Base-by-base conservation (phyloP, 2,888 invertebrate genomes). In the Drosophila recens region DNA sequence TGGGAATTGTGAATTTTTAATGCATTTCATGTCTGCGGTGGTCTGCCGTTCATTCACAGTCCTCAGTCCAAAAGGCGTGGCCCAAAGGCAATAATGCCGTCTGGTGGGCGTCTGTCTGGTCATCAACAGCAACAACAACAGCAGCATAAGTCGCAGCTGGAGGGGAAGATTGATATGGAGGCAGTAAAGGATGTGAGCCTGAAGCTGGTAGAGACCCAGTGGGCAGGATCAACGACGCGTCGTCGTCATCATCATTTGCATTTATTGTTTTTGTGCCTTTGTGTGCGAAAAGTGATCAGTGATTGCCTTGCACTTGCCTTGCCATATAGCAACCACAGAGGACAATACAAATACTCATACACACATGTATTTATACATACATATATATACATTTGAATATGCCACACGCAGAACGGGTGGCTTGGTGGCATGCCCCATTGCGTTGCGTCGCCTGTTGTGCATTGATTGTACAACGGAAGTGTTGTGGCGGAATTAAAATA, bases 401-500 rank as follows among this genome's bases (percentile, higher is more conserved):
- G 63, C 53, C 56, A 52, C 66, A 80, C 43, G 58, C 78, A 67
- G 57, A 63, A 51, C 20, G 65, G 20, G 30, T 72, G 33, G 52
- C 56, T 72, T 72, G 20, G 30, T 72, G 27, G 52, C 56, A 75
- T 73, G 80, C 62, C 76, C 69, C 80, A 84, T 75, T 85, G 79
- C 73, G 65, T 73, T 64, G 65, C 73, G 67, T 73, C 64, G 65
- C 65, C 67, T 71, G 66, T 72, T 78, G 70, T 77, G 83, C 87
- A 86, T 82, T 89, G 87, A 87, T 88, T 89, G 90, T 79, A 81
- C 79, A 76, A 72, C 90, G 90, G 90, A 90, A 90, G 90, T 90
- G 90, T 90, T 90, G 90, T 90, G 90, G 90, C 89, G 89, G 90
- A 90, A 90, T 90, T 90, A 90, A 90, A 90, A 90, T 90, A 90